Percentiles rank a stretch among this genome's conserved stretches.
These are phyloP conservation scores for Alectura lathami DNA, from an alignment of 2,113 vertebrate genomes.

Conservation along the genomic window DNA sequence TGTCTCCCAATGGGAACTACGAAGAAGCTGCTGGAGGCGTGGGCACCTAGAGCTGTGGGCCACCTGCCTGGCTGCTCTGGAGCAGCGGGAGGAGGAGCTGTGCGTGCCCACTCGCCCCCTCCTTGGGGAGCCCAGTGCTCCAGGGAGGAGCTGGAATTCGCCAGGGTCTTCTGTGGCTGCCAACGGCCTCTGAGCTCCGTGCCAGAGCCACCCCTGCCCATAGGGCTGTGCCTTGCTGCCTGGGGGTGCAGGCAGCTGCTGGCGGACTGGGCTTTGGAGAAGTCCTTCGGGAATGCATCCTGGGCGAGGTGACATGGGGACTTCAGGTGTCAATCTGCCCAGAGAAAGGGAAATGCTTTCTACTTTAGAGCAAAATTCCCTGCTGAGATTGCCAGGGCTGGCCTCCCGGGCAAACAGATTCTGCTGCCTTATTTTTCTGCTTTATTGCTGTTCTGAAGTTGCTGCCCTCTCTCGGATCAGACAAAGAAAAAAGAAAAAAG, in stretches of 20 bases:
- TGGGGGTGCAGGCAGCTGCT: background rate
- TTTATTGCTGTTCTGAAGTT: background rate
- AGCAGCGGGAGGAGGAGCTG: background rate
- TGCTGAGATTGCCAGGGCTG: background rate
- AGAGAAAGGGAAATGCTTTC: background rate
- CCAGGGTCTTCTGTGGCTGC: background rate
- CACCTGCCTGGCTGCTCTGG: background rate
- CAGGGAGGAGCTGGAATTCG: background rate
- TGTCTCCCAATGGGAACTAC: conserved; percentile 60
- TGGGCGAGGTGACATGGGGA: background rate
- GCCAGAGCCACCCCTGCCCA: background rate
- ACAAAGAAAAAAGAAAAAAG: no score
- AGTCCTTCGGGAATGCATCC: background rate
- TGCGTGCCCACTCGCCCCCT: background rate
- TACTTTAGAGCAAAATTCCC: background rate
- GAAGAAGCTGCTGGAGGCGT: conserved; percentile 20
- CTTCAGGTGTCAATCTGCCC: background rate
- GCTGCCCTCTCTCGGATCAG: background rate
- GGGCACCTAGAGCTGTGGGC: background rate
- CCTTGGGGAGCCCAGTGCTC: background rate
- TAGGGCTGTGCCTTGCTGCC: background rate
- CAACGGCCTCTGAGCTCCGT: background rate
- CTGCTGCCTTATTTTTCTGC: background rate
- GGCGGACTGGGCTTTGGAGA: background rate
- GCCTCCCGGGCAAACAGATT: background rate